These are phyloP conservation scores for Parazoanthus atlanticus DNA, from an alignment of 92 coral and sea anemone species.

Conservation along the genomic window DNA sequence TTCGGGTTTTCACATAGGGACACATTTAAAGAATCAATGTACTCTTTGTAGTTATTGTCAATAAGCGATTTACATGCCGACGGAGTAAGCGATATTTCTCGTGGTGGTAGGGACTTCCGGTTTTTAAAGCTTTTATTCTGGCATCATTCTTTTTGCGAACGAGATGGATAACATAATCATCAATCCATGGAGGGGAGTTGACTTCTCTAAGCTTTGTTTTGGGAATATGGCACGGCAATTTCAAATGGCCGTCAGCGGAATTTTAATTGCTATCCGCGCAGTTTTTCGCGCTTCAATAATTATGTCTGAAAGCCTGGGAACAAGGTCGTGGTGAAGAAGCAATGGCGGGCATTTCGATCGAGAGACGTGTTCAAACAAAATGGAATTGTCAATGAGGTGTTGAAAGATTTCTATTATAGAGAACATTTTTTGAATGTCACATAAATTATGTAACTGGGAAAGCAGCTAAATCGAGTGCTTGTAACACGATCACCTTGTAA, in stretches of 20 bases:
- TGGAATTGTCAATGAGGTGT: neutral
- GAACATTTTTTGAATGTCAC: constrained; percentile 3
- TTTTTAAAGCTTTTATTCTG: too few relatives aligned
- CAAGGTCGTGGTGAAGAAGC: neutral
- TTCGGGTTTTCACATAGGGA: too few relatives aligned
- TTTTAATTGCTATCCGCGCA: constrained; percentile 10
- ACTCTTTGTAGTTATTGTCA: too few relatives aligned
- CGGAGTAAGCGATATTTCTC: too few relatives aligned
- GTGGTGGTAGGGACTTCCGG: too few relatives aligned
- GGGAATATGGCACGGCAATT: neutral
- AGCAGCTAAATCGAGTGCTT: neutral
- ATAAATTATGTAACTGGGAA: neutral
- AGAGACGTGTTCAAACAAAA: neutral
- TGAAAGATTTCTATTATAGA: neutral
- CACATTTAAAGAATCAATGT: too few relatives aligned
- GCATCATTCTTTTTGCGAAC: too few relatives aligned
- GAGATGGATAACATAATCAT: too few relatives aligned
- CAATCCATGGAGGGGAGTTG: too few relatives aligned
- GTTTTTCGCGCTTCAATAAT: neutral
- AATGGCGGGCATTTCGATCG: neutral
- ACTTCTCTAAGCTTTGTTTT: too few relatives aligned
- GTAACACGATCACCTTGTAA: neutral
- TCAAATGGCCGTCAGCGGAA: constrained; percentile 3
- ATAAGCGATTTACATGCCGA: too few relatives aligned
- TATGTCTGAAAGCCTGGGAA: too few relatives aligned